Conservation (phyloP, 2,888 invertebrate species). For the Podotricha telesiphe region DNA sequence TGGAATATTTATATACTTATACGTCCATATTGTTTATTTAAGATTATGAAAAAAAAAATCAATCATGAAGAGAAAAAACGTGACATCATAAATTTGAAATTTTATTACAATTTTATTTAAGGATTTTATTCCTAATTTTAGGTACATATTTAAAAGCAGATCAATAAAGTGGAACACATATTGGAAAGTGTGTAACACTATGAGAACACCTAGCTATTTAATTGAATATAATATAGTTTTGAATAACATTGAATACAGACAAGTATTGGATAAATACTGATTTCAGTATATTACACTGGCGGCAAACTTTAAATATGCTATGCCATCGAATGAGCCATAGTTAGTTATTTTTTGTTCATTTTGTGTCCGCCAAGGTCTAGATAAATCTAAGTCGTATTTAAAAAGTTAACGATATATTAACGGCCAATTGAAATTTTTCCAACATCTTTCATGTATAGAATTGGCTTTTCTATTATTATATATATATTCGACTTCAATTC, state of each 20-base stretch:
- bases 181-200: neutral
- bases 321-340: too few relatives aligned
- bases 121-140: too few relatives aligned
- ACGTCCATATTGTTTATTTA: neutral
- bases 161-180: neutral
- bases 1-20: neutral
- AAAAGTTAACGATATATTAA: too few relatives aligned
- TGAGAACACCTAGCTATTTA: too few relatives aligned
- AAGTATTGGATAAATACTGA: too few relatives aligned
- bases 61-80: neutral
- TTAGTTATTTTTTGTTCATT: neutral
- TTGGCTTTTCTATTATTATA: too few relatives aligned
- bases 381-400: constrained; percentile 2
- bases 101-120: too few relatives aligned
- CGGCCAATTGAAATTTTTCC: too few relatives aligned
- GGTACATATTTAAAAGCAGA: neutral
- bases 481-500: too few relatives aligned
- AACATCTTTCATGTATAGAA: too few relatives aligned
- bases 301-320: too few relatives aligned
- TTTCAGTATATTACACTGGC: too few relatives aligned
- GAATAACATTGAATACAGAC: neutral
- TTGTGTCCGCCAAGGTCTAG: neutral
- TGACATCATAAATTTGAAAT: neutral
- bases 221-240: neutral
- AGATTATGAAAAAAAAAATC: constrained; percentile 5